These are phyloP conservation scores for Eupithecia dodoneata DNA, from an alignment of 2,888 invertebrate genomes.

Conservation along the genomic window DNA sequence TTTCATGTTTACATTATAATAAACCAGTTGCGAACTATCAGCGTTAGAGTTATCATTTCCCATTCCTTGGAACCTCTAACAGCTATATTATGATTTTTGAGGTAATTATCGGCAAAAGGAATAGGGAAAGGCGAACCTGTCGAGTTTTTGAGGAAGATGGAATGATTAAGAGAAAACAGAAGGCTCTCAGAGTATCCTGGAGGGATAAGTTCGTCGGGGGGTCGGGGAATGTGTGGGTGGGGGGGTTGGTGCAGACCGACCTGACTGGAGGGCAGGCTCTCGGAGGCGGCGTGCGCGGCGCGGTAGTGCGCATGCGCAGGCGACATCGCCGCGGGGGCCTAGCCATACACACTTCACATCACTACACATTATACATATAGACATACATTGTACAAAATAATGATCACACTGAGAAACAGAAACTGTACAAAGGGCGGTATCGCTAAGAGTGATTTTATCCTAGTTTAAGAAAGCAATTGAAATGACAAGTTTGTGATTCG, in stretches of 20 bases:
- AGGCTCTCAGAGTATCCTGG: not conserved
- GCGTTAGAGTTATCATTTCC: too few species aligned
- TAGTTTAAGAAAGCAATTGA: not conserved
- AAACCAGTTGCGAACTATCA: too few species aligned
- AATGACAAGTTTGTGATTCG: too few species aligned
- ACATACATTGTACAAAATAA: not conserved
- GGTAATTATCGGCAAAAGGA: not conserved
- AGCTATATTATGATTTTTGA: not conserved
- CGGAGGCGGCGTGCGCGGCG: slow-evolving; percentile 84
- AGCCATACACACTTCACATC: slow-evolving; percentile 7
- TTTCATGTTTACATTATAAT: too few species aligned
- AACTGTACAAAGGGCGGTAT: not conserved
- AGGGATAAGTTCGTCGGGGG: not conserved
- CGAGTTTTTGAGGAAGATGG: too few species aligned
- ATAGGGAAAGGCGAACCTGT: not conserved
- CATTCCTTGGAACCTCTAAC: too few species aligned
- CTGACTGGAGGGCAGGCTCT: slow-evolving; percentile 93
- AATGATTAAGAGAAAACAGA: not conserved
- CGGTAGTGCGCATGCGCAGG: slow-evolving; percentile 92
- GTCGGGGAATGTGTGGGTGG: too few species aligned
- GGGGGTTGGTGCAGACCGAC: slow-evolving; percentile 73
- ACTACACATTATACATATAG: not conserved
- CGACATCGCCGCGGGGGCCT: slow-evolving; percentile 97
- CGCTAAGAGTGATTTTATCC: not conserved
- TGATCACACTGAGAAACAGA: not conserved